phyloP scores from a whole-genome alignment of 2,113 vertebrate species.

The Morone chrysops region DNA sequence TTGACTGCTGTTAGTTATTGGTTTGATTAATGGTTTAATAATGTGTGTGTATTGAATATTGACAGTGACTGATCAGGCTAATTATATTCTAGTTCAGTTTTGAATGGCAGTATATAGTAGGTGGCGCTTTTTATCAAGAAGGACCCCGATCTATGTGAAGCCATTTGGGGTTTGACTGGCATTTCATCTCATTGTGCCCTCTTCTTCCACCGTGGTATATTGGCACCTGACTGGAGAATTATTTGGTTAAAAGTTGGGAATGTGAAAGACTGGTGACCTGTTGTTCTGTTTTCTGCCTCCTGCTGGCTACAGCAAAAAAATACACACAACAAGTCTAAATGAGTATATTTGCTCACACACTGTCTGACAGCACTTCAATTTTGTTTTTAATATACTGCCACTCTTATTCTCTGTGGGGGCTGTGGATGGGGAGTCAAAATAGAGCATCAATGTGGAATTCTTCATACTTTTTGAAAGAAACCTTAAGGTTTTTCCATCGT shows the following conservation, averaged over 20 bases:
- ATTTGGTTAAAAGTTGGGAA: not conserved
- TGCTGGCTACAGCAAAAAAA: slow-evolving; percentile 7
- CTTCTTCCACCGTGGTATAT: too few relatives aligned
- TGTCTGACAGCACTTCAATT: not conserved
- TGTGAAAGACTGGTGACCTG: not conserved
- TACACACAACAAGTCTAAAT: not conserved
- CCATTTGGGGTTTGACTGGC: too few relatives aligned
- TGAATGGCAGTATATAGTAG: too few relatives aligned
- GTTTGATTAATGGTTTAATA: too few relatives aligned
- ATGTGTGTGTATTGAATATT: too few relatives aligned
- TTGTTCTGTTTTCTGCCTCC: not conserved
- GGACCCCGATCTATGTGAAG: too few relatives aligned
- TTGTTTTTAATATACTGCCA: slow-evolving; percentile 16
- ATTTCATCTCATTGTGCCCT: too few relatives aligned
- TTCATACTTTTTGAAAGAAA: not conserved
- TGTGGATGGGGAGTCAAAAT: not conserved
- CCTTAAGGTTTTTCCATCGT: not conserved
- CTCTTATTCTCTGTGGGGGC: slow-evolving; percentile 10
- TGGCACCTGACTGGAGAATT: too few relatives aligned
- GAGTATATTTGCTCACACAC: not conserved
- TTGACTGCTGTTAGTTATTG: too few relatives aligned
- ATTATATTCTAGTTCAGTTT: too few relatives aligned
- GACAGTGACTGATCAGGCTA: too few relatives aligned
- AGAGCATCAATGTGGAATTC: not conserved
- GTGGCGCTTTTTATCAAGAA: too few relatives aligned